Conservation (phyloP, 2,888 invertebrate species). For the Habrosyne pyritoides region DNA sequence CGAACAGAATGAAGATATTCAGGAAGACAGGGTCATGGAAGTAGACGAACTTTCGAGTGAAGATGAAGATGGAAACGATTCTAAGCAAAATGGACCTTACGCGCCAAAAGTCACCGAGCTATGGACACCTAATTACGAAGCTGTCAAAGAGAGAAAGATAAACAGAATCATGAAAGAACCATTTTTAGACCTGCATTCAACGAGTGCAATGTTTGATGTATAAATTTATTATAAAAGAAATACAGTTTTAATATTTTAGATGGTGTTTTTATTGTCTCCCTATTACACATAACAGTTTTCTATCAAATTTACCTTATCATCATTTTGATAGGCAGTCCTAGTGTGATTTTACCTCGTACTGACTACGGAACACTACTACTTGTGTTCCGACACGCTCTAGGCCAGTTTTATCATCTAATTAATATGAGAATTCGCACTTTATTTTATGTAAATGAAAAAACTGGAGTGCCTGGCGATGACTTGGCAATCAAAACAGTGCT, state of each 20-base stretch:
- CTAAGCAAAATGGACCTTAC: constrained; percentile 40
- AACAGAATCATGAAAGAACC: constrained; percentile 64
- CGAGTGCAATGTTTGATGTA: constrained; percentile 55
- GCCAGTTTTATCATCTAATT: no score
- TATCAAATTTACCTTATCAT: no score
- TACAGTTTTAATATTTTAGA: constrained; percentile 10
- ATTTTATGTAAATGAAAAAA: no score
- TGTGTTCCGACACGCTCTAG: no score
- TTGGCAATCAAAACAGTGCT: no score
- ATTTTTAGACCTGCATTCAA: constrained; percentile 56
- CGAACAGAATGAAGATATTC: constrained; percentile 39
- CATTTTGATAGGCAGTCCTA: no score
- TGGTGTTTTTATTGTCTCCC: background rate
- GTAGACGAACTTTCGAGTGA: constrained; percentile 57
- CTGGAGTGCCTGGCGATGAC: no score
- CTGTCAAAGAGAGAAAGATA: constrained; percentile 74
- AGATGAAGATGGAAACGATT: constrained; percentile 51
- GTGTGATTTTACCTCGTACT: no score
- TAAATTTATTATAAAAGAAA: constrained; percentile 29
- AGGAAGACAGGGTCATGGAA: constrained; percentile 44
- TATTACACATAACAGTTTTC: background rate
- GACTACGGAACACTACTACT: no score
- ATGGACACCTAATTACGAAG: constrained; percentile 72
- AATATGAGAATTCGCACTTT: no score
- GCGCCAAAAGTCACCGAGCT: constrained; percentile 55